A percentile compares a stretch with the other conserved stretches of the same genome.
These are phyloP conservation scores for Platygyra sinensis DNA, from an alignment of 64 coral and sea anemone species.

Conservation along the genomic window DNA sequence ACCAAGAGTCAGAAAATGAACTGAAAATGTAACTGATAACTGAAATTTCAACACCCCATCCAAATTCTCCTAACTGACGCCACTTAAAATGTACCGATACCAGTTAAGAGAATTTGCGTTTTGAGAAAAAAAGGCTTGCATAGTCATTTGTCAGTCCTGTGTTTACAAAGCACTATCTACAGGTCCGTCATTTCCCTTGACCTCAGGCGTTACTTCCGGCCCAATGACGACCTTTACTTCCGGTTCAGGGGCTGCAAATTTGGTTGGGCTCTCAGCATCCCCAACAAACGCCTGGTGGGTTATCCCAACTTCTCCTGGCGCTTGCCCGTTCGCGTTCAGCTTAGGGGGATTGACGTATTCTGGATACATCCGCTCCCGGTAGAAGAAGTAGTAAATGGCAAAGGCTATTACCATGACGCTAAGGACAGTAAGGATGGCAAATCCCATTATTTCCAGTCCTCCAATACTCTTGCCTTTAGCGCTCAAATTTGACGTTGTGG, in stretches of 20 bases:
- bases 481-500: too few relatives aligned
- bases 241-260: background rate
- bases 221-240: background rate
- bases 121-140: background rate
- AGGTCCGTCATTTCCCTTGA: background rate
- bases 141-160: background rate
- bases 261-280: background rate
- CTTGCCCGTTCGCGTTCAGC: too few relatives aligned
- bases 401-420: background rate
- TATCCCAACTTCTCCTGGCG: background rate
- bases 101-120: background rate
- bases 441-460: constrained; percentile 11
- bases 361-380: background rate
- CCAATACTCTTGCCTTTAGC: constrained; percentile 8
- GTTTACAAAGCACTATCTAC: constrained; percentile 24
- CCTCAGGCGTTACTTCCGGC: background rate
- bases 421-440: background rate
- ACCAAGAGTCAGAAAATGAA: background rate
- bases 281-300: constrained; percentile 12
- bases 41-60: background rate
- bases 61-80: background rate
- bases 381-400: constrained; percentile 12
- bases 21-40: background rate
- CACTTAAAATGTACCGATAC: background rate
- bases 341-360: too few relatives aligned